phyloP scores from a whole-genome alignment of 2,797 vertebrate species.

The Sarcophilus harrisii region DNA sequence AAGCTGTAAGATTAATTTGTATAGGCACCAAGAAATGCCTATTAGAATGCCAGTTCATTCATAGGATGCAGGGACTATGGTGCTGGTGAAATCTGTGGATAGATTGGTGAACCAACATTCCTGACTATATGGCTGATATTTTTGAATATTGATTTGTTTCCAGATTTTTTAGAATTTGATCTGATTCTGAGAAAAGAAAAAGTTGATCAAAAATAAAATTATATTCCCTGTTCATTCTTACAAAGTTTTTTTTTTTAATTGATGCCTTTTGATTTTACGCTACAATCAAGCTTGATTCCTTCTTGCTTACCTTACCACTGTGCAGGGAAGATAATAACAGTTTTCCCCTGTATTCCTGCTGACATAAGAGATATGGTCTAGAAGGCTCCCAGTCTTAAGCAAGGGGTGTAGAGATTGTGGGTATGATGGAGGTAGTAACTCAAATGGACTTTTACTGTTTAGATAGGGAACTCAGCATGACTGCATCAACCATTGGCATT shows the following conservation, averaged over 20 bases:
- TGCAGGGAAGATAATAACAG: background rate
- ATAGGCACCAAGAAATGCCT: background rate
- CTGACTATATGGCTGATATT: background rate
- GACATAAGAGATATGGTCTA: background rate
- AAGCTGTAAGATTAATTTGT: background rate
- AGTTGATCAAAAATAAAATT: background rate
- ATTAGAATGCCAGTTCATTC: background rate
- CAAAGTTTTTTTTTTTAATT: background rate
- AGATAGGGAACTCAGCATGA: background rate
- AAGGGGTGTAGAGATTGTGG: background rate
- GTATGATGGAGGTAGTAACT: background rate
- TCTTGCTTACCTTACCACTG: background rate
- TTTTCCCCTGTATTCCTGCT: background rate
- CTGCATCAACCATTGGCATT: background rate
- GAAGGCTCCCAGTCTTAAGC: background rate
- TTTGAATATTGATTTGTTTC: background rate
- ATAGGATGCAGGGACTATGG: background rate
- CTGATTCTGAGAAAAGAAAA: background rate
- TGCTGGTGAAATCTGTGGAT: background rate
- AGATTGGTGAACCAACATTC: background rate
- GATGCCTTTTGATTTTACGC: background rate
- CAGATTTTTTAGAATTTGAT: background rate
- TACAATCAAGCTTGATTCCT: background rate
- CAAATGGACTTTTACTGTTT: background rate
- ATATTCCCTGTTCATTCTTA: background rate